Base-by-base conservation (phyloP, 2,113 vertebrate genomes). In the Pachyramphus minor region DNA sequence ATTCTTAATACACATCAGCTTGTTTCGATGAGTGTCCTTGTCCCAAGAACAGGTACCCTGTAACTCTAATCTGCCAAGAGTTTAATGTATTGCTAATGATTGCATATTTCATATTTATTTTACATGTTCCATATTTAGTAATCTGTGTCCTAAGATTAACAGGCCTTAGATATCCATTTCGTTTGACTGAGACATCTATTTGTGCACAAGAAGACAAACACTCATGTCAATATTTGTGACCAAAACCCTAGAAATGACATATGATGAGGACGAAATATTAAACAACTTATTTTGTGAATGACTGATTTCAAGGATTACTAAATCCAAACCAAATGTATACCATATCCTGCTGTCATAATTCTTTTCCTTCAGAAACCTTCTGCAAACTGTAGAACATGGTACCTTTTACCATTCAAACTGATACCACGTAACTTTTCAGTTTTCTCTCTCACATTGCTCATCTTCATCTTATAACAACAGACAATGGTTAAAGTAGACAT, bases 21-120 rank as follows among this genome's bases (percentile, higher is more conserved):
- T 72, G 28, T 52, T 84, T 89, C 49, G 63, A 59, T 39, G 58
- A 87, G 35, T 33, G 77, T 78, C 71, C 74, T 82, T 94, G 69
- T 84, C 60, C 80, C 77, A 89, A 30, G 42, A 72, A 58, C 63
- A 69, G 82, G 66, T 18, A 84, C 9, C 21, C 53, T 63, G 55
- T 87, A 95, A 93, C 62, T 94, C 44, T 73, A 66, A 62, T 45
- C 49, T 91, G 90, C 81, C 68, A 93, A 42, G 55, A 84, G 42
- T 62, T 92, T 90, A 95, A 90, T 81, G 76, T 67, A 45, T 55
- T 85, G 58, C 41, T 87, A 75, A 89, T 68, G 58, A 77, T 42
- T 94, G 74, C 44, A 69, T 76, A 94, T 90, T 81, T 95, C 69
- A 49, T 30, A 20, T 84, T 87, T 93, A 25, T 72, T 89, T 64